Evolutionary conservation across 2,888 invertebrate genomes (phyloP).

Genomic region (Thalpophila matura): DNA sequence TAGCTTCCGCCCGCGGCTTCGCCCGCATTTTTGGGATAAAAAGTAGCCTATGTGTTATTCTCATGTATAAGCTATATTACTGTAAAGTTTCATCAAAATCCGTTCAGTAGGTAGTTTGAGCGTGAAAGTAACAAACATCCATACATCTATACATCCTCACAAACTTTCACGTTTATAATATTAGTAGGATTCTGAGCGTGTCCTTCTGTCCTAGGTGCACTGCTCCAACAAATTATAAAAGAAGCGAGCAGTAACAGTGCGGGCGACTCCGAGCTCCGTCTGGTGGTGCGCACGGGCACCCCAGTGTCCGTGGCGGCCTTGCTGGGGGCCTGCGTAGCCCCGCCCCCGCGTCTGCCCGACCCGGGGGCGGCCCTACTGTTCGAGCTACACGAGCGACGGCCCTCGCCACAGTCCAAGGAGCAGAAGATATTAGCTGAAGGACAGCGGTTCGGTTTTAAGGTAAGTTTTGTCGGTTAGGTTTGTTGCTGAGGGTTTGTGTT

Average conservation of each 20-base stretch:
- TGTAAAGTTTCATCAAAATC: no score
- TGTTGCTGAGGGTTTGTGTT: no score
- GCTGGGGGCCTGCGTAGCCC: slow-evolving; percentile 90
- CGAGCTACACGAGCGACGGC: slow-evolving; percentile 87
- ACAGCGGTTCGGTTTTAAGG: slow-evolving; percentile 87
- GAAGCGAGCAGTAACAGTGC: slow-evolving; percentile 82
- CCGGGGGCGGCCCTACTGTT: slow-evolving; percentile 91
- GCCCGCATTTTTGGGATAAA: no score
- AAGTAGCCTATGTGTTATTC: no score
- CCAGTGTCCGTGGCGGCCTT: slow-evolving; percentile 92
- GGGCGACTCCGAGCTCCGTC: slow-evolving; percentile 72
- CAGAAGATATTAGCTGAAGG: slow-evolving; percentile 74
- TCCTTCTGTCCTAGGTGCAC: slow-evolving; percentile 77
- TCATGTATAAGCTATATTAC: no score
- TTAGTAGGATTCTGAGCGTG: no score
- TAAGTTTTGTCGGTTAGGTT: slow-evolving; percentile 57
- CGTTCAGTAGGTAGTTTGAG: no score
- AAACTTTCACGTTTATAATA: no score
- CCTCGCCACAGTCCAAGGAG: slow-evolving; percentile 76
- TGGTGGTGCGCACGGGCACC: slow-evolving; percentile 91
- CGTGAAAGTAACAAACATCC: no score
- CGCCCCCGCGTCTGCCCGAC: slow-evolving; percentile 90
- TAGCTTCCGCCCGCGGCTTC: no score
- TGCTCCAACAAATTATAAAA: slow-evolving; percentile 89
- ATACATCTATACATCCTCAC: no score